Evolutionary conservation across 2,113 vertebrate species (phyloP).

Genomic region (Todiramphus saurophagus): DNA sequence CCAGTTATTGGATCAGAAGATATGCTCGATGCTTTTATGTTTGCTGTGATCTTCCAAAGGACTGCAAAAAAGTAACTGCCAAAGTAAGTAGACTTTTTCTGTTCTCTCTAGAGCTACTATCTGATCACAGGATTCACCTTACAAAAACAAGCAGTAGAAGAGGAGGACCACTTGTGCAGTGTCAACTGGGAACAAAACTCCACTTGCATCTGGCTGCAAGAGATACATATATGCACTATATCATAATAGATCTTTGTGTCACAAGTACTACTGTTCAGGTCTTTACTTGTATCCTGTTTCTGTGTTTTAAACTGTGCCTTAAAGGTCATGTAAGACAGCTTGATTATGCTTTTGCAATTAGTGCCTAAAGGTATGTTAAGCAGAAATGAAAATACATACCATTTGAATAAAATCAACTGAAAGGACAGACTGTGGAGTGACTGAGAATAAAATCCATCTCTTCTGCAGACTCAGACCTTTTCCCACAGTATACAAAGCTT

Average conservation of each 20-base stretch:
- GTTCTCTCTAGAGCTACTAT: background rate
- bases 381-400: background rate
- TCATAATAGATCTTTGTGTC: background rate
- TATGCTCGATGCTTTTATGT: accelerated
- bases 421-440: background rate
- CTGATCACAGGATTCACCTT: background rate
- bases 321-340: background rate
- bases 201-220: background rate
- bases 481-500: background rate
- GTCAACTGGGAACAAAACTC: background rate
- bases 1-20: background rate
- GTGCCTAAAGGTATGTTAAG: background rate
- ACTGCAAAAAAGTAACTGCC: too few species aligned
- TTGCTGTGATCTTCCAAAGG: background rate
- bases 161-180: background rate
- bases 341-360: background rate
- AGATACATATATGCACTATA: background rate
- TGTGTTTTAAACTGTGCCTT: background rate
- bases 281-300: background rate
- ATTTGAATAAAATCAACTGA: background rate
- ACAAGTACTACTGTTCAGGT: background rate
- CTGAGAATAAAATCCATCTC: background rate
- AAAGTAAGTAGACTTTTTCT: background rate
- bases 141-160: background rate
- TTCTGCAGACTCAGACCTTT: background rate